Evolutionary conservation across 1,140 invertebrate species (phyloP).

Genomic region (Zaprionus taronus): DNA sequence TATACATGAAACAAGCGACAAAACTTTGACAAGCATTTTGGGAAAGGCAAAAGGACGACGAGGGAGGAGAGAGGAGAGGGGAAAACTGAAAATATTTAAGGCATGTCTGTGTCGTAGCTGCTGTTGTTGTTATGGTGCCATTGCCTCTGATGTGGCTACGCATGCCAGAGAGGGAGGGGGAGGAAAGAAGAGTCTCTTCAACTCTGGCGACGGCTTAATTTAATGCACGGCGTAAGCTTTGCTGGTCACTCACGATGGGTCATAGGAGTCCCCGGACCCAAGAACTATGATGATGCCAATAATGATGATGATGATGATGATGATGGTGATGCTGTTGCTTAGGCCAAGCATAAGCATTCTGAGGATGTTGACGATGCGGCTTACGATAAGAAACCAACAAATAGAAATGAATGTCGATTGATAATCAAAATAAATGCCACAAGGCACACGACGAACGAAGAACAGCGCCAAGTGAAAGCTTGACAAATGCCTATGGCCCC

Average conservation of each 20-base stretch:
- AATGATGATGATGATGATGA: background rate
- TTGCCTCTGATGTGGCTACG: slow-evolving; percentile 33
- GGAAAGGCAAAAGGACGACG: background rate
- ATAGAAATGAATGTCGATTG: slow-evolving; percentile 82
- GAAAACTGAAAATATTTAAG: slow-evolving; percentile 30
- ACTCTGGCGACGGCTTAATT: slow-evolving; percentile 1
- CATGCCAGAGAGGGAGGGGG: slow-evolving; percentile 25
- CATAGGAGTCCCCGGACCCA: background rate
- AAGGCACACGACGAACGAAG: background rate
- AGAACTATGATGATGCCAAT: background rate
- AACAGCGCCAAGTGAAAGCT: slow-evolving; percentile 4
- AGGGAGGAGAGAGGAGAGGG: too few species aligned
- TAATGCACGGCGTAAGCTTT: slow-evolving; percentile 38
- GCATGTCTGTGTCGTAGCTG: slow-evolving; percentile 11
- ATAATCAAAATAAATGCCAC: slow-evolving; percentile 83
- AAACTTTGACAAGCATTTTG: slow-evolving; percentile 44
- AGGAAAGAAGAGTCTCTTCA: slow-evolving; percentile 21
- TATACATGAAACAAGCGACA: slow-evolving; percentile 52
- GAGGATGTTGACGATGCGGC: slow-evolving; percentile 37
- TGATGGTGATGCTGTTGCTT: slow-evolving; percentile 13
- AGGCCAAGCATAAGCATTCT: background rate
- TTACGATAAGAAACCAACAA: slow-evolving; percentile 74
- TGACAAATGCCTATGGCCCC: slow-evolving; percentile 47
- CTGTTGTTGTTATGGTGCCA: slow-evolving; percentile 25
- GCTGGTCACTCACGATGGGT: slow-evolving; percentile 50